A percentile compares a stretch with the other conserved stretches of the same genome.
phyloP scores from a whole-genome alignment of 2,113 vertebrate genomes.

The Platycercus adscitus region DNA sequence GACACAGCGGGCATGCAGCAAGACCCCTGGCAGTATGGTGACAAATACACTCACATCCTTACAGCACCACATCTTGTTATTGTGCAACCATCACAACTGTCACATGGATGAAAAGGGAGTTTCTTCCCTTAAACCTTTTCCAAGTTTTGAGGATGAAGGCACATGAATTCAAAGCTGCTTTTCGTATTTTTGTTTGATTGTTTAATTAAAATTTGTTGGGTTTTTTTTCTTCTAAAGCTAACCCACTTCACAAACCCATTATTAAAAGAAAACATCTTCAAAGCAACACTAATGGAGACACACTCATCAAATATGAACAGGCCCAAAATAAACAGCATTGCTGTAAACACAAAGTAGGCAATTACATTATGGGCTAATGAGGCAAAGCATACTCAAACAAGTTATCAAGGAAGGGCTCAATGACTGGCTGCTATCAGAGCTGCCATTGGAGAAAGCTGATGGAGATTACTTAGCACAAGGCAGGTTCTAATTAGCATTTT shows the following conservation, averaged over 20 bases:
- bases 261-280: neutral
- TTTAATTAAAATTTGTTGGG: neutral
- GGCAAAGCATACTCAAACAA: constrained; percentile 13
- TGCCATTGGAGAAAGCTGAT: neutral
- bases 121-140: neutral
- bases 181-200: neutral
- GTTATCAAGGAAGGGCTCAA: neutral
- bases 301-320: neutral
- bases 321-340: neutral
- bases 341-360: neutral
- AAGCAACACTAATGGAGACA: neutral
- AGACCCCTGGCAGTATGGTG: neutral
- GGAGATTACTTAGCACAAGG: neutral
- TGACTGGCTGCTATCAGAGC: neutral
- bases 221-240: neutral
- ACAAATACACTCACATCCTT: neutral
- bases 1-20: neutral
- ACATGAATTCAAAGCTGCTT: neutral
- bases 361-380: constrained; percentile 38
- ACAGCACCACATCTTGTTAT: neutral
- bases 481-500: neutral
- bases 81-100: neutral
- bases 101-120: neutral
- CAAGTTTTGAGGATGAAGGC: neutral
- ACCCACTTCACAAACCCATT: neutral